A percentile compares a stretch with the other conserved stretches of the same genome.
Evolutionary conservation across 1,140 invertebrate species (phyloP).

Genomic region (Calliphora vicina): DNA sequence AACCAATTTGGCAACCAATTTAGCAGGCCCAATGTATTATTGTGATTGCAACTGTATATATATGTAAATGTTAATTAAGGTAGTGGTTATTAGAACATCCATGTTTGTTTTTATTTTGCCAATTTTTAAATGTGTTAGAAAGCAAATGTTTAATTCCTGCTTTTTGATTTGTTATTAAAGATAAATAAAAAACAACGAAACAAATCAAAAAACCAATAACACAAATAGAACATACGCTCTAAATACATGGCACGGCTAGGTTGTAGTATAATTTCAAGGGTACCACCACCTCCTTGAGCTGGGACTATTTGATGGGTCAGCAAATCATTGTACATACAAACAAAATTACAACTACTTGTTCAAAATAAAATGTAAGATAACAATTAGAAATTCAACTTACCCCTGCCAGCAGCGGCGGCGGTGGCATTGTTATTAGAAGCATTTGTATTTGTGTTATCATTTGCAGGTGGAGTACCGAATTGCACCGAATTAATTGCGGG

Average conservation of each 20-base stretch:
- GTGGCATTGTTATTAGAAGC: slow-evolving; percentile 14
- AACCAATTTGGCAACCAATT: no score
- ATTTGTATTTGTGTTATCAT: not conserved
- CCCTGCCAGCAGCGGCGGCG: not conserved
- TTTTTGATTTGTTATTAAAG: no score
- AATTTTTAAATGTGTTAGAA: not conserved
- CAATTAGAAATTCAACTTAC: slow-evolving; percentile 15
- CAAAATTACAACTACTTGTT: not conserved
- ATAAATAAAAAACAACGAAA: not conserved
- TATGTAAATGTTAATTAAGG: no score
- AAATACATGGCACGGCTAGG: slow-evolving; percentile 36
- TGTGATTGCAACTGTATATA: no score
- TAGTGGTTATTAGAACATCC: no score
- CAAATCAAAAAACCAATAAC: not conserved
- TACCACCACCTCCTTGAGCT: slow-evolving; percentile 26
- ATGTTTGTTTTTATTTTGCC: no score
- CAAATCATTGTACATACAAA: not conserved
- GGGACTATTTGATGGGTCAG: not conserved
- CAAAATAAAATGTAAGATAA: slow-evolving; percentile 9
- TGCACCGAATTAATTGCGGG: slow-evolving; percentile 35
- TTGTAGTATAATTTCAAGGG: slow-evolving; percentile 40
- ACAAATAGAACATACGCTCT: slow-evolving; percentile 37
- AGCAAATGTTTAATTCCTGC: not conserved
- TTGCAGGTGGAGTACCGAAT: not conserved
- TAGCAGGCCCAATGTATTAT: no score